Evolutionary conservation across 2,113 vertebrate genomes (phyloP), one percentile per base, ranked within the genome.

Genomic region (Casuarius casuarius): DNA sequence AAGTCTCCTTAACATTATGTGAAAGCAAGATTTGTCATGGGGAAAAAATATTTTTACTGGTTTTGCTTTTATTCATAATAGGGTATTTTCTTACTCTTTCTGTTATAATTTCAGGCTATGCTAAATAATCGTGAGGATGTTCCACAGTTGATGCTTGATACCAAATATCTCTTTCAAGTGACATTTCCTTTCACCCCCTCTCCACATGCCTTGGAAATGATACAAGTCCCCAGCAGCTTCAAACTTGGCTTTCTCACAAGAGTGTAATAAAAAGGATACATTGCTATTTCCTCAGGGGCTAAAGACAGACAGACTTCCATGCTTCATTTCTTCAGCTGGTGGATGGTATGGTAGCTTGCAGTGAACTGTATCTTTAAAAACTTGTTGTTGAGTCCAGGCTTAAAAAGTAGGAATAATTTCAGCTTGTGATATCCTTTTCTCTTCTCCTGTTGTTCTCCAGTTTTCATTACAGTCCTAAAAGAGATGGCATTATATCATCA

Each of bases 141-240:
- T 6, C 94, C 98, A 2, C 99, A 99, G 81, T 59, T 99, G 93
- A 99, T 99, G 99, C 84, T 99, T 22, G 99, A 99, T 46, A 97
- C 98, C 83, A 98, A 99, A 71, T 98, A 99, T 23, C 98, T 98
- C 92, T 99, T 99, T 97, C 99, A 99, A 98, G 99, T 99, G 97
- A 99, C 97, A 0, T 99, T 99, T 97, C 99, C 99, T 48, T 99
- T 99, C 95, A 98, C 97, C 62, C 95, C 98, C 3, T 99, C 99
- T 21, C 97, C 98, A 1, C 98, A 99, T 61, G 98, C 99, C 61
- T 97, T 99, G 97, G 99, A 99, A 98, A 97, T 98, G 90, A 98
- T 99, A 81, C 98, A 99, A 97, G 96, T 99, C 79, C 99, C 99
- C 67, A 98, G 92, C 97, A 99, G 99, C 94, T 99, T 99, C 89